Percentiles rank a stretch among this genome's conserved stretches.
Conservation (phyloP, 2,888 invertebrate genomes). For the Tachina fera region DNA sequence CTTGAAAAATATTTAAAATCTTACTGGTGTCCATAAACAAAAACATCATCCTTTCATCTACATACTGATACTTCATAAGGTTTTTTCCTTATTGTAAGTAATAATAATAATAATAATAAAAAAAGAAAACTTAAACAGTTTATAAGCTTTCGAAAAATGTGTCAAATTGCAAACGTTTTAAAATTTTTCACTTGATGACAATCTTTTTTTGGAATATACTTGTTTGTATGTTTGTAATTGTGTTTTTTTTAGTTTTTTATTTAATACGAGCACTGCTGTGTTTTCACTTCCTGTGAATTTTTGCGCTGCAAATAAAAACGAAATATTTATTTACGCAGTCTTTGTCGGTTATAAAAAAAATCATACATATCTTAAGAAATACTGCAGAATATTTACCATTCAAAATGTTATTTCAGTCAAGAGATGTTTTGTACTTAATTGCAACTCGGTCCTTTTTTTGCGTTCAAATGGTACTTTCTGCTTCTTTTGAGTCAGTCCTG, state of each 20-base stretch:
- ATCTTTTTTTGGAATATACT: slow-evolving; percentile 73
- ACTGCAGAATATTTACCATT: slow-evolving; percentile 48
- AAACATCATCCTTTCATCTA: slow-evolving; percentile 61
- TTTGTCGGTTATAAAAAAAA: slow-evolving; percentile 39
- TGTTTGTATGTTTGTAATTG: background rate
- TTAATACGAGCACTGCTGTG: slow-evolving; percentile 73
- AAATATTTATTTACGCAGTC: slow-evolving; percentile 62
- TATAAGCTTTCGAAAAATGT: slow-evolving; percentile 72
- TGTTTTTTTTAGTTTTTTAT: slow-evolving; percentile 6
- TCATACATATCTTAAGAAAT: background rate
- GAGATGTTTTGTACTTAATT: background rate
- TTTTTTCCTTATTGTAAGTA: background rate
- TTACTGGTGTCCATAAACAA: slow-evolving; percentile 42
- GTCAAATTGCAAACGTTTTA: slow-evolving; percentile 73
- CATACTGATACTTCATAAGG: slow-evolving; percentile 27
- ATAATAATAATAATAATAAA: slow-evolving; percentile 21
- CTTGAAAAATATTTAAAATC: slow-evolving; percentile 14
- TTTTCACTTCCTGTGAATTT: slow-evolving; percentile 81
- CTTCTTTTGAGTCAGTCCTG: no score
- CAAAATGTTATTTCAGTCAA: slow-evolving; percentile 23
- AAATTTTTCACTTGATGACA: slow-evolving; percentile 78
- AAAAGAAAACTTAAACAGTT: slow-evolving; percentile 48
- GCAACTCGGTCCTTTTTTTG: background rate
- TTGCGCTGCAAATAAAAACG: slow-evolving; percentile 61
- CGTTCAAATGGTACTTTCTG: background rate